Conservation (phyloP, 2,113 vertebrate genomes). For the Charadrius vociferus region DNA sequence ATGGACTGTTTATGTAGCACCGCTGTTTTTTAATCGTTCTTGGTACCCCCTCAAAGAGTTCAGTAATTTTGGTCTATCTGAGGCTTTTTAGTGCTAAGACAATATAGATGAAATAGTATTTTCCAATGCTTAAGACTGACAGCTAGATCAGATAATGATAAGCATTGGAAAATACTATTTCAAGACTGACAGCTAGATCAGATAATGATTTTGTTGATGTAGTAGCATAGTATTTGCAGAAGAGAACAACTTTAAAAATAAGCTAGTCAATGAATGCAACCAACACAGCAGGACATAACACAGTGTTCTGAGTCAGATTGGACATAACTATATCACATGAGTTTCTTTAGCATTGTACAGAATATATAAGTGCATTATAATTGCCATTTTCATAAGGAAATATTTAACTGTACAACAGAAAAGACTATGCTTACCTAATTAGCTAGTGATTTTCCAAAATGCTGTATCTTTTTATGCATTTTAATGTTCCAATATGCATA, state of each 20-base stretch:
- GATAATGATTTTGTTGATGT: neutral
- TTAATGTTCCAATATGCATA: neutral
- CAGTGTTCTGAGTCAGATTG: neutral
- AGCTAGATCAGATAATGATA: no score
- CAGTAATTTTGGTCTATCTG: neutral
- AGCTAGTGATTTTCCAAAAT: neutral
- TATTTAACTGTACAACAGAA: neutral
- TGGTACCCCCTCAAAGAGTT: neutral
- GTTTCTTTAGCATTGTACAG: neutral
- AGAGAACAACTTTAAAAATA: neutral
- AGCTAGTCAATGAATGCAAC: neutral
- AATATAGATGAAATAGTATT: no score
- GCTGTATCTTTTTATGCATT: neutral
- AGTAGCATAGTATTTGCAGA: neutral
- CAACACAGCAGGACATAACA: neutral
- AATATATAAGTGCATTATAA: neutral
- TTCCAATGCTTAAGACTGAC: no score
- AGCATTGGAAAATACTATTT: neutral
- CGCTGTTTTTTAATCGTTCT: neutral
- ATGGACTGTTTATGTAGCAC: neutral
- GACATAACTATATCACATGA: neutral
- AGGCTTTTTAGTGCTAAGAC: neutral
- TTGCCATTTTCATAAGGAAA: neutral
- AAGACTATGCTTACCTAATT: neutral
- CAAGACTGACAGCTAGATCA: neutral